Evolutionary conservation across 2,888 invertebrate species (phyloP), one percentile per base, ranked within the genome.

Genomic region (Brachypterus glaber): DNA sequence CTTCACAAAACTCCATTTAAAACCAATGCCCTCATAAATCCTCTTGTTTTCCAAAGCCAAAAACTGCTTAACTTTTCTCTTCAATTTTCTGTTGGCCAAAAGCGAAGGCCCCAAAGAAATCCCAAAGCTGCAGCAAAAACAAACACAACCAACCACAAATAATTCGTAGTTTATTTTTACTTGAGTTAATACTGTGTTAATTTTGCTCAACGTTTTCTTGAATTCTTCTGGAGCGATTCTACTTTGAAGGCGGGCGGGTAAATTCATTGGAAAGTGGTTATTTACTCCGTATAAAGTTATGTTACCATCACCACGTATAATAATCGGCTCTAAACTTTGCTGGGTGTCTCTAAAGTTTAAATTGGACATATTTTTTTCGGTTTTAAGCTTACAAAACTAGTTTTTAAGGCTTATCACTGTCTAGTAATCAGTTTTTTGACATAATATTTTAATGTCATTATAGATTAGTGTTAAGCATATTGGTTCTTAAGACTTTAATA

Each of bases 141-240:
- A 49, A 12, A 51, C 29, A 37, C 54, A 55, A 17, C 57, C 54
- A 34, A 43, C 46, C 17, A 55, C 34, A n/a, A 51, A 43, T 39
- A 53, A 45, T 33, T 51, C 44, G 11, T 53, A 43, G 27, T 51
- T 55, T n/a, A 37, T 40, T 4, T 34, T 39, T 16, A 56, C 33
- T 25, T 41, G 39, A 7, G 33, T 33, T 30, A 58, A 37, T 8
- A 50, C 17, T 29, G 35, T 45, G 38, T 58, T 58, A 24, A 58
- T 44, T 35, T 43, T 46, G 13, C 37, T 32, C 9, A 58, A 45
- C 8, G 58, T 58, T 21, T 41, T 41, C 40, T 47, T 49, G 36
- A 47, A 57, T 44, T 58, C 58, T 44, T 58, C 57, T 3, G 56
- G 53, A 2, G 58, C 56, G 13, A 55, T 30, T 26, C 35, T 32